phyloP scores from a whole-genome alignment of 92 coral and sea anemone species.

The Umimayanthus chanpuru region DNA sequence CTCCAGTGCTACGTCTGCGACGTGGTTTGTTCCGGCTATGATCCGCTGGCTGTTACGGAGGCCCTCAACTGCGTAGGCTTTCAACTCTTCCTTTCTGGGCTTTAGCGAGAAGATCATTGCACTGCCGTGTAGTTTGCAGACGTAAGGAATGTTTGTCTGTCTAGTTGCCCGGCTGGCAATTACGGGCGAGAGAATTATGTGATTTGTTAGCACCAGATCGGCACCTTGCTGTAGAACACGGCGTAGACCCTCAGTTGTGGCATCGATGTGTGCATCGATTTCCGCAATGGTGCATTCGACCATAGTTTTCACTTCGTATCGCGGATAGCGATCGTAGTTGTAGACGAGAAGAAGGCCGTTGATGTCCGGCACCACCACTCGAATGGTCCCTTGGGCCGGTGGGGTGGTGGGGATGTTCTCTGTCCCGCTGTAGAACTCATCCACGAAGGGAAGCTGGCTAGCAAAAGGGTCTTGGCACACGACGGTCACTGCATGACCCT shows the following conservation, averaged over 20 bases:
- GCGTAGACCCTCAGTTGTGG: conserved; percentile 73
- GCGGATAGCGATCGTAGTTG: conserved; percentile 80
- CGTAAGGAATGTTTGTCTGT: conserved; percentile 68
- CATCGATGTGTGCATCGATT: conserved; percentile 84
- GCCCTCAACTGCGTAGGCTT: conserved; percentile 80
- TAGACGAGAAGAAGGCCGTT: conserved; percentile 83
- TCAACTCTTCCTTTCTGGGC: conserved; percentile 65
- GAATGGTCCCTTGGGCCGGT: conserved; percentile 67
- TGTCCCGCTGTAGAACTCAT: conserved; percentile 73
- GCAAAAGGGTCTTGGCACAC: conserved; percentile 90
- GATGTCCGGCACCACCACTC: conserved; percentile 88
- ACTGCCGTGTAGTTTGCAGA: conserved; percentile 86
- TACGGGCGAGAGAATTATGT: conserved; percentile 76
- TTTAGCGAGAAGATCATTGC: conserved; percentile 80
- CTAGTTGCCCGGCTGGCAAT: conserved; percentile 81
- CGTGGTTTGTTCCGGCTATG: conserved; percentile 81
- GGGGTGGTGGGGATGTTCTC: conserved; percentile 69
- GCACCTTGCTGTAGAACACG: conserved; percentile 85
- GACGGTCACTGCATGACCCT: conserved; percentile 85
- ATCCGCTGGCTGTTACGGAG: conserved; percentile 66
- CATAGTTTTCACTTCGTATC: conserved; percentile 81
- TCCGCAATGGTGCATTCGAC: conserved; percentile 80
- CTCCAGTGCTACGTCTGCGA: conserved; percentile 65
- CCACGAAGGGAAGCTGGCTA: conserved; percentile 75
- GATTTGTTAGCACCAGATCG: conserved; percentile 86